A percentile compares a stretch with the other conserved stretches of the same genome.
Conservation (phyloP, 2,888 invertebrate genomes). For the Dichetophora obliterata region DNA sequence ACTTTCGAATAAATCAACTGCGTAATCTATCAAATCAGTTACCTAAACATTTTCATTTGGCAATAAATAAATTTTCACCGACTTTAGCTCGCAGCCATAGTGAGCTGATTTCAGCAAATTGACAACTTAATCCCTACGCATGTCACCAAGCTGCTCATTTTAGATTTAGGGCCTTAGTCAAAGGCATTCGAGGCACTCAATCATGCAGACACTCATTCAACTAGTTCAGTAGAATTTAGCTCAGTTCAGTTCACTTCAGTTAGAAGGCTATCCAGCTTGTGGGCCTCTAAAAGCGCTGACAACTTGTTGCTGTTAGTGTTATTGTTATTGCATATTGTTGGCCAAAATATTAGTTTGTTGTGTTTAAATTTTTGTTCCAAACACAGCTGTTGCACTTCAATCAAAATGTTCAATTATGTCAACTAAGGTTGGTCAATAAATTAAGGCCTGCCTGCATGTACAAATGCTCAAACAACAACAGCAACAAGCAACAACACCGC, state of each 20-base stretch:
- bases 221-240: background rate
- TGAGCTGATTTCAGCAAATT: slow-evolving; percentile 35
- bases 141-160: slow-evolving; percentile 49
- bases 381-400: slow-evolving; percentile 45
- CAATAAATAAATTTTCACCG: slow-evolving; percentile 33
- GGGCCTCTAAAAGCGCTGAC: background rate
- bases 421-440: slow-evolving; percentile 25
- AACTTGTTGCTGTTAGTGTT: background rate
- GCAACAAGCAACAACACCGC: slow-evolving; percentile 41
- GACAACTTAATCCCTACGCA: slow-evolving; percentile 50
- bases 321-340: background rate
- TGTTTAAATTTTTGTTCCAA: background rate
- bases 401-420: slow-evolving; percentile 54
- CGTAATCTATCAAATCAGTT: slow-evolving; percentile 6
- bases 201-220: slow-evolving; percentile 2
- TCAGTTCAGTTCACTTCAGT: background rate
- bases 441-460: slow-evolving; percentile 10
- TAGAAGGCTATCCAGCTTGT: background rate
- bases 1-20: slow-evolving; percentile 16
- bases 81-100: background rate
- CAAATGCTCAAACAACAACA: slow-evolving; percentile 48
- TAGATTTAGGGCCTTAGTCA: slow-evolving; percentile 43
- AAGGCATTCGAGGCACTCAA: background rate
- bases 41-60: slow-evolving; percentile 33
- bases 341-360: slow-evolving; percentile 11